Percentiles rank a stretch among this genome's conserved stretches.
phyloP scores from a whole-genome alignment of 2,113 vertebrate genomes.

The Cavia aperea region DNA sequence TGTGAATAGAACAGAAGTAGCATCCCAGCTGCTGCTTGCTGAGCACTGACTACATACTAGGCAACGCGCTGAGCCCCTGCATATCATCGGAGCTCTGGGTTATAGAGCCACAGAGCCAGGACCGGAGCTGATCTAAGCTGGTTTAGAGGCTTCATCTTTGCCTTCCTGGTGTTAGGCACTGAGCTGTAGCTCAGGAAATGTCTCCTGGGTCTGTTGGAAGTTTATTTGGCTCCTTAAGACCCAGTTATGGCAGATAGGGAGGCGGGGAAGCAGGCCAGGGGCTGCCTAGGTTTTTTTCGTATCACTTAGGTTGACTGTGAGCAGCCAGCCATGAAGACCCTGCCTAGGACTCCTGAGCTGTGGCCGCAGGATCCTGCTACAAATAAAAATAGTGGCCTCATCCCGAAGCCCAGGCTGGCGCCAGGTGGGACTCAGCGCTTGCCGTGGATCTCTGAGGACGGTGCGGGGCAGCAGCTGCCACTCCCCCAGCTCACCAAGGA shows the following conservation, averaged over 20 bases:
- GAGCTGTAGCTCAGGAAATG: neutral
- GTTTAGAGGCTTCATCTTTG: neutral
- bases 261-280: neutral
- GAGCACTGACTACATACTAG: neutral
- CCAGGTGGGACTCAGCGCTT: neutral
- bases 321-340: slow-evolving; percentile 23
- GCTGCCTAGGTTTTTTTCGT: slow-evolving; percentile 14
- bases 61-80: rapidly evolving
- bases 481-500: neutral
- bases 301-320: neutral
- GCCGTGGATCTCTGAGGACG: neutral
- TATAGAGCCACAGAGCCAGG: neutral
- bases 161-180: neutral
- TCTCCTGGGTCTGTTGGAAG: neutral
- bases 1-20: neutral
- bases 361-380: neutral
- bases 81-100: neutral
- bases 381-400: neutral
- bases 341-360: neutral
- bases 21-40: rapidly evolving
- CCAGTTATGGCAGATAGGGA: neutral
- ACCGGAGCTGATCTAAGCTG: neutral
- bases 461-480: rapidly evolving
- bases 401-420: neutral
- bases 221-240: slow-evolving; percentile 38